Base-by-base conservation (phyloP, 2,888 invertebrate species). In the Macropis europaea region DNA sequence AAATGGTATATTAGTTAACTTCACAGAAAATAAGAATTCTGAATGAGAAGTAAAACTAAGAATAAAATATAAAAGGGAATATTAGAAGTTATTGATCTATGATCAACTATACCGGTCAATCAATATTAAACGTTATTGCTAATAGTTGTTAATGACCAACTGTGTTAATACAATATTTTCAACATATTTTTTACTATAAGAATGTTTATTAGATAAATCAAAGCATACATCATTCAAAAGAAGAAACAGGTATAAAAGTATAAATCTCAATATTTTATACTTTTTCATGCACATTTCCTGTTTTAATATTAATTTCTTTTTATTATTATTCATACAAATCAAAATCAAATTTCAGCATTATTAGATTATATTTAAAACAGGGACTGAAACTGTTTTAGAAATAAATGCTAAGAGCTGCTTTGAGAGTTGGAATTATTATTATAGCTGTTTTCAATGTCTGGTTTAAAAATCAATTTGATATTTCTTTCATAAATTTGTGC, bases 1-100 rank as follows among this genome's bases (percentile, higher is more conserved):
- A 17, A 88, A 88, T 63, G 88, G 88, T 28, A 88, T 88, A 62
- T 80, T 88, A 50, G 87, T 88, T 3, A 86, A 87, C 80, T 88
- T 88, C 50, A 72, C 81, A 2, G 86, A 87, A 6, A 85, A 73
- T 42, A 86, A 86, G 52, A 84, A 66, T 63, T 64, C 78, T 3
- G 73, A 77, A n/a, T 74, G 52, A 61, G 38, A 17, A 11, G 13
- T 13, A 3, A 13, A 38, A 43, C 11, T 24, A 6, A 26, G 22
- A 40, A 40, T 36, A 3, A 24, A n/a, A 36, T 7, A 15, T 13
- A 15, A 17, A 28, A 5, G 11, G 4, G 24, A 6, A 24, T 17
- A 11, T 9, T 50, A 22, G 6, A 32, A 28, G 4, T 45, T n/a
- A n/a, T n/a, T n/a, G n/a, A n/a, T n/a, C n/a, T n/a, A n/a, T n/a